phyloP scores from a whole-genome alignment of 2,797 vertebrate genomes.

The Oceanodroma leucorhoa region DNA sequence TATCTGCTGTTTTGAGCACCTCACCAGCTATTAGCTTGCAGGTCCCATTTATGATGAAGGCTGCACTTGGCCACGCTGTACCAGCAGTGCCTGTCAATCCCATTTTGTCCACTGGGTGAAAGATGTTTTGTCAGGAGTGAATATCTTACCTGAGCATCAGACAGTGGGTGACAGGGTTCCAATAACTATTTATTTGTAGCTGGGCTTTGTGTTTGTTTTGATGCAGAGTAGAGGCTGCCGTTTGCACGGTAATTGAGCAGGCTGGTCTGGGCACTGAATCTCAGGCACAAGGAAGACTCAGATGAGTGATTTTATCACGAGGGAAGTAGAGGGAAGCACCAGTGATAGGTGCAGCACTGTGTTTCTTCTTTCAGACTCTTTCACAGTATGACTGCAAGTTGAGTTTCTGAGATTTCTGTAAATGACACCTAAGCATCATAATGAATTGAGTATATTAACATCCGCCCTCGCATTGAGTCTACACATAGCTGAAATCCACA shows the following conservation, averaged over 20 bases:
- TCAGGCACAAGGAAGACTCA: background rate
- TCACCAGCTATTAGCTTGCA: background rate
- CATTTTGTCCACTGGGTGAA: background rate
- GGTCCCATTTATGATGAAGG: background rate
- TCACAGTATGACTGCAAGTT: slow-evolving; percentile 20
- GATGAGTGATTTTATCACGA: background rate
- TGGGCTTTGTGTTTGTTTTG: background rate
- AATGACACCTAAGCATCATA: slow-evolving; percentile 41
- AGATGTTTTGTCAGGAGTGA: background rate
- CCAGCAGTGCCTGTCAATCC: background rate
- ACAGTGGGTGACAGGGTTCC: background rate
- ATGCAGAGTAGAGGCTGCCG: background rate
- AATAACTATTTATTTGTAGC: background rate
- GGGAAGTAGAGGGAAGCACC: background rate
- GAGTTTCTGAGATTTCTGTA: slow-evolving; percentile 57
- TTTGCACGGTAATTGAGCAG: background rate
- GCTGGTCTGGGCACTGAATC: background rate
- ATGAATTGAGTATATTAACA: slow-evolving; percentile 56
- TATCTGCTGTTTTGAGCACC: background rate
- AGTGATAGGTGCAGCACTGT: background rate
- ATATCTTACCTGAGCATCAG: background rate
- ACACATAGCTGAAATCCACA: slow-evolving; percentile 60
- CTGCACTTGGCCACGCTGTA: background rate
- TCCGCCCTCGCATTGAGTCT: slow-evolving; percentile 46
- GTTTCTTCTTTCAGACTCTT: slow-evolving; percentile 34